phyloP scores from a whole-genome alignment of 1,140 invertebrate genomes.

The Aphis craccivora region DNA sequence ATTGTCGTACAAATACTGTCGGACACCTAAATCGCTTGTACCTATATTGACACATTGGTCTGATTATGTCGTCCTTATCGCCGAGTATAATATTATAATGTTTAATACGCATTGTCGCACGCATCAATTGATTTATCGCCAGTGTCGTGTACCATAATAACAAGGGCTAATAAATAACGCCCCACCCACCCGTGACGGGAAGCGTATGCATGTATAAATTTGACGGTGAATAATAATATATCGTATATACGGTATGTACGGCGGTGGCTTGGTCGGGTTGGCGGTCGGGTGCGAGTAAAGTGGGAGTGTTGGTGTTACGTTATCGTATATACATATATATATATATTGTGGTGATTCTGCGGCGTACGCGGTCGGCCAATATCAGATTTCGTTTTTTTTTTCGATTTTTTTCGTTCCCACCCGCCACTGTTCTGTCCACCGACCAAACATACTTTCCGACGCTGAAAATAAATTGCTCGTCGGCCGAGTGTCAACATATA shows the following conservation, averaged over 20 bases:
- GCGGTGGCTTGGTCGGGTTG: neutral
- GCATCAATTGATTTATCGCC: conserved; percentile 40
- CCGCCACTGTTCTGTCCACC: no score
- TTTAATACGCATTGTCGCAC: conserved; percentile 6
- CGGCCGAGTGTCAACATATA: neutral
- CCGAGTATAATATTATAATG: neutral
- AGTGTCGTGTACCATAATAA: conserved; percentile 5
- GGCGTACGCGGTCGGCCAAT: neutral
- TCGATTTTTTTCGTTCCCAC: neutral
- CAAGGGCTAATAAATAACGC: conserved; percentile 31
- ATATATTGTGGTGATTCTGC: neutral
- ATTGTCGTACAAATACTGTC: neutral
- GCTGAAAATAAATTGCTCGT: conserved; percentile 36
- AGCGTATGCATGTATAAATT: neutral
- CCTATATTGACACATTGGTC: conserved; percentile 4
- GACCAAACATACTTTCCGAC: neutral
- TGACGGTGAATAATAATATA: conserved; percentile 37
- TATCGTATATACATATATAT: neutral
- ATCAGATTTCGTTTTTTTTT: conserved; percentile 22
- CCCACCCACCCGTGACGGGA: neutral
- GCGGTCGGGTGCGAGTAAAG: neutral
- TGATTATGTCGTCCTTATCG: neutral
- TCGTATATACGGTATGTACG: neutral
- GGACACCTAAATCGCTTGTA: neutral
- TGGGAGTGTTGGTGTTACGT: neutral